phyloP scores from a whole-genome alignment of 2,113 vertebrate species.

The Bujurquina vittata region DNA sequence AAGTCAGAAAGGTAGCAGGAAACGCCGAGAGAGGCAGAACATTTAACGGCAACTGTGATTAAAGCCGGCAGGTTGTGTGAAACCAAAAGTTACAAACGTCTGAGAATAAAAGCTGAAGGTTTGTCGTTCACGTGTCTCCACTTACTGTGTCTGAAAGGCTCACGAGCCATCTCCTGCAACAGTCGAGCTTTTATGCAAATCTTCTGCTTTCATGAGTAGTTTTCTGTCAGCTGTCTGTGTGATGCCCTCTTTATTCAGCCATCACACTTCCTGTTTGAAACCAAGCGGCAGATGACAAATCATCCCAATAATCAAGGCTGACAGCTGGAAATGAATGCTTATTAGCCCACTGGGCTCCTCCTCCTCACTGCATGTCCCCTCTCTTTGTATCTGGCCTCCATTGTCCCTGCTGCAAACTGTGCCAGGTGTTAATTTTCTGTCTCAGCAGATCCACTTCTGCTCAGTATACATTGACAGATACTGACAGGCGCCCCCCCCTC shows the following conservation, averaged over 20 bases:
- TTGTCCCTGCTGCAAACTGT: conserved; percentile 38
- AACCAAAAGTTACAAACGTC: neutral
- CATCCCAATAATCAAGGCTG: conserved; percentile 54
- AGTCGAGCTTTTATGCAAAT: conserved; percentile 32
- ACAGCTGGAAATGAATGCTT: conserved; percentile 62
- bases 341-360: conserved; percentile 54
- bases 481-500: conserved; percentile 30
- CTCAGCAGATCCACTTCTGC: conserved; percentile 47
- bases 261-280: conserved; percentile 40
- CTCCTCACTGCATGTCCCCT: conserved; percentile 18
- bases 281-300: conserved; percentile 45
- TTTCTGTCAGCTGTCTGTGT: conserved; percentile 31
- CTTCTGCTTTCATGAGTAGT: conserved; percentile 10
- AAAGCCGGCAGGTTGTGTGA: neutral
- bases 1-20: neutral
- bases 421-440: conserved; percentile 69
- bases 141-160: conserved; percentile 20
- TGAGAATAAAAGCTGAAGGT: neutral
- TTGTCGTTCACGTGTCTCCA: neutral
- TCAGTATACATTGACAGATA: conserved; percentile 39
- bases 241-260: conserved; percentile 39
- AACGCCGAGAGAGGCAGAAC: neutral
- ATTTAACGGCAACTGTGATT: neutral
- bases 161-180: neutral
- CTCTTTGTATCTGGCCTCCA: conserved; percentile 24